Evolutionary conservation across 1,140 invertebrate genomes (phyloP).

Genomic region (Anastrepha obliqua): DNA sequence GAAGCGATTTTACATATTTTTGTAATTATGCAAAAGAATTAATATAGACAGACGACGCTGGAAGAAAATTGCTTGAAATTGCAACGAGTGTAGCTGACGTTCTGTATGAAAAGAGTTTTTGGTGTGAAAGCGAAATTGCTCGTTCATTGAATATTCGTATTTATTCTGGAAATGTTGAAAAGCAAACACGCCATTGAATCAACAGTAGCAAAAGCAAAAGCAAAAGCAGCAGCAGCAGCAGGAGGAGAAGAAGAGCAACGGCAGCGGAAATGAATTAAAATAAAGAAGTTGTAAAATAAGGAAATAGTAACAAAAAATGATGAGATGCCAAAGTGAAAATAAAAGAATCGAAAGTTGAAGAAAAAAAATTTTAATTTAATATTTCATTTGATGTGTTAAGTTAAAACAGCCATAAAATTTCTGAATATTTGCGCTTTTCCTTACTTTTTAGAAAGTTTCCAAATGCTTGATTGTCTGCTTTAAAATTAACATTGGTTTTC

Average conservation of each 20-base stretch:
- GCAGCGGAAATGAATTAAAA: not conserved
- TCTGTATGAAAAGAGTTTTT: not conserved
- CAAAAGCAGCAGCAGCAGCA: not conserved
- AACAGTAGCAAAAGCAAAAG: not conserved
- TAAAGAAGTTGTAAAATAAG: not conserved
- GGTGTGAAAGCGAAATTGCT: conserved; percentile 37
- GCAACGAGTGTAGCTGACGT: not conserved
- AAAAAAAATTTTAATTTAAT: not conserved
- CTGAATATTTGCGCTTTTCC: too few relatives aligned
- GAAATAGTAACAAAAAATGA: conserved; percentile 3
- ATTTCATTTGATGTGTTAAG: not conserved
- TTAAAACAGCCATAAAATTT: not conserved
- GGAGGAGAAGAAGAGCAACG: not conserved
- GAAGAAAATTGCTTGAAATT: not conserved
- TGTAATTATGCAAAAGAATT: conserved; percentile 42
- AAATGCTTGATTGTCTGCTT: too few relatives aligned
- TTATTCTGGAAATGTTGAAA: conserved; percentile 45
- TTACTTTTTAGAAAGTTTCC: too few relatives aligned
- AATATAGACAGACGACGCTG: not conserved
- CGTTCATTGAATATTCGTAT: conserved; percentile 50
- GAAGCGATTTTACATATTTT: not conserved
- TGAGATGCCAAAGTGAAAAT: not conserved
- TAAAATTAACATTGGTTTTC: too few relatives aligned
- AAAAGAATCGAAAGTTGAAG: not conserved
- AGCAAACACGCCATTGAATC: conserved; percentile 28